Percentiles rank a stretch among this genome's conserved stretches.
These are phyloP conservation scores for Drosophila melanica DNA, from an alignment of 1,140 invertebrate genomes.

Conservation along the genomic window DNA sequence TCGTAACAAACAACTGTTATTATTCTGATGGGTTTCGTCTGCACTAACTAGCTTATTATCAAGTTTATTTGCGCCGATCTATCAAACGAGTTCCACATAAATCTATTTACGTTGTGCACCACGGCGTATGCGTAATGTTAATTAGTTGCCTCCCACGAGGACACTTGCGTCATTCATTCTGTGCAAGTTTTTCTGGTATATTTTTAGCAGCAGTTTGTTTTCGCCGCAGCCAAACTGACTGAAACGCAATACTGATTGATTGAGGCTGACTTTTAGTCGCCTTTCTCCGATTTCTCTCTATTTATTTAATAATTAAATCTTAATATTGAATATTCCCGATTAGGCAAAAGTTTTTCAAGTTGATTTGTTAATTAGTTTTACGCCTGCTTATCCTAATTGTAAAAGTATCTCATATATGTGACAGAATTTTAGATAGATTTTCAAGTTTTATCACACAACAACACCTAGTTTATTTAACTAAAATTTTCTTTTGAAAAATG, in stretches of 20 bases:
- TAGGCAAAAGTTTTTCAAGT: too few relatives aligned
- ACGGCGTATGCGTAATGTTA: constrained; percentile 20
- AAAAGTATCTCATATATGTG: too few relatives aligned
- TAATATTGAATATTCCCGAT: too few relatives aligned
- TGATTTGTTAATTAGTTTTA: too few relatives aligned
- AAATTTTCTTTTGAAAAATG: neutral
- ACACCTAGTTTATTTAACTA: too few relatives aligned
- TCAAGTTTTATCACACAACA: neutral
- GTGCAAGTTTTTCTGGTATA: neutral
- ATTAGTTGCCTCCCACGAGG: constrained; percentile 2
- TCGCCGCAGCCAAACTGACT: constrained; percentile 4
- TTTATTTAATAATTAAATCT: too few relatives aligned
- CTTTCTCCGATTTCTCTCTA: neutral
- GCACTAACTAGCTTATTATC: neutral
- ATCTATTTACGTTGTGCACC: neutral
- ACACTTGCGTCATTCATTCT: constrained; percentile 3
- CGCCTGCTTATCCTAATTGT: too few relatives aligned
- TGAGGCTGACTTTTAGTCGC: neutral
- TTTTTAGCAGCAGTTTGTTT: neutral
- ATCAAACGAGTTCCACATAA: neutral
- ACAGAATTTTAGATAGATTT: neutral
- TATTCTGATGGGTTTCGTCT: too few relatives aligned
- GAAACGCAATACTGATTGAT: constrained; percentile 14
- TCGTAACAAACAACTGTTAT: too few relatives aligned
- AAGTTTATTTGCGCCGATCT: neutral